Evolutionary conservation across 2,797 vertebrate species (phyloP).

Genomic region (Chelidonichthys spinosus): DNA sequence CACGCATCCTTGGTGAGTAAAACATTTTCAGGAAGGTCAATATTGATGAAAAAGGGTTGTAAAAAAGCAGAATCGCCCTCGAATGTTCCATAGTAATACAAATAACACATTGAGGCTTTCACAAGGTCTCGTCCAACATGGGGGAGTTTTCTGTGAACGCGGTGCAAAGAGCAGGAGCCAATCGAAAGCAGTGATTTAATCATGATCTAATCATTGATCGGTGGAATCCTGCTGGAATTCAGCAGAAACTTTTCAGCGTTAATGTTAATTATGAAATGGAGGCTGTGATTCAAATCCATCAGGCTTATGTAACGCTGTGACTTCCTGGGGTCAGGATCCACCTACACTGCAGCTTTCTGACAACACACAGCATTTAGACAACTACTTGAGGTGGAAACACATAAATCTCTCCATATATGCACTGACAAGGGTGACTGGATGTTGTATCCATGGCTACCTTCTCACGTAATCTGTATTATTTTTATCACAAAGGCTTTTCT

Average conservation of each 20-base stretch:
- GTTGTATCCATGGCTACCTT: conserved; percentile 81
- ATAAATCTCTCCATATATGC: conserved; percentile 79
- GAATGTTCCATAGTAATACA: not conserved
- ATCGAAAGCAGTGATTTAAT: conserved; percentile 15
- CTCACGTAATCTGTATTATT: conserved; percentile 78
- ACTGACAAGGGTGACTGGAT: conserved; percentile 75
- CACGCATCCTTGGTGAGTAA: conserved; percentile 6
- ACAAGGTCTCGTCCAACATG: not conserved
- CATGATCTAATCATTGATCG: conserved; percentile 11
- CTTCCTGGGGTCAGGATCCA: conserved; percentile 76
- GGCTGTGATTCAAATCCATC: conserved; percentile 73
- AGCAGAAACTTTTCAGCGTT: conserved; percentile 58
- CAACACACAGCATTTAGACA: conserved; percentile 77
- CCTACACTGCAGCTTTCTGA: conserved; percentile 74
- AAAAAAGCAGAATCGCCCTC: not conserved
- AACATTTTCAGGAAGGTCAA: not conserved
- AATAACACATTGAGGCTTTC: conserved; percentile 26
- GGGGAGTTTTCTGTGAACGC: conserved; percentile 32
- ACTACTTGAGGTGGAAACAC: conserved; percentile 75
- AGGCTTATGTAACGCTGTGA: conserved; percentile 75
- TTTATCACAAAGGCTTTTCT: conserved; percentile 76
- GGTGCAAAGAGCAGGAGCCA: conserved; percentile 4
- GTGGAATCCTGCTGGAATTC: conserved; percentile 19
- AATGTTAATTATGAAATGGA: conserved; percentile 70
- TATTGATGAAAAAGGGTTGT: conserved; percentile 6